These are phyloP conservation scores for Gymnoscopelus braueri DNA, from an alignment of 2,797 vertebrate genomes.

Conservation along the genomic window DNA sequence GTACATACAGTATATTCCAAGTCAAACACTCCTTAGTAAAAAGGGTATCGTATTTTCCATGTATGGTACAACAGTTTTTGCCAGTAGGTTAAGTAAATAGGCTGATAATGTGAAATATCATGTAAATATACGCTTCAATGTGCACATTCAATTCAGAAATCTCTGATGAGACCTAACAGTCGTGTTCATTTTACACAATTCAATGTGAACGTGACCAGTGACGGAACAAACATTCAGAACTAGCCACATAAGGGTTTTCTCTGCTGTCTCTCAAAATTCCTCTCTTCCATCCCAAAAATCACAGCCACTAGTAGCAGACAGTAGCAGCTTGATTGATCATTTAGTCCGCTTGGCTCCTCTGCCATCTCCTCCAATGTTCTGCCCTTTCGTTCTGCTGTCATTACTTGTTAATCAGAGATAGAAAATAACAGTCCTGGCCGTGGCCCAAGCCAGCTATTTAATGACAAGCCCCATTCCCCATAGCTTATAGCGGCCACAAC, in stretches of 20 bases:
- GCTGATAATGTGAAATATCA: slow-evolving; percentile 51
- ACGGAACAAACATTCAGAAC: slow-evolving; percentile 51
- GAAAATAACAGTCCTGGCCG: slow-evolving; percentile 75
- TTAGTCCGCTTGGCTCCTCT: slow-evolving; percentile 21
- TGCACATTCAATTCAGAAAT: slow-evolving; percentile 71
- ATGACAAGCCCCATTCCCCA: slow-evolving; percentile 60
- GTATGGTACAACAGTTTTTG: slow-evolving; percentile 62
- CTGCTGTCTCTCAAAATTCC: slow-evolving; percentile 29
- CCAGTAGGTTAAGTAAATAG: slow-evolving; percentile 54
- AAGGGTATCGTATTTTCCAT: slow-evolving; percentile 2
- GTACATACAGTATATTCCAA: slow-evolving; percentile 23
- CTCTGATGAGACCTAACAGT: slow-evolving; percentile 77
- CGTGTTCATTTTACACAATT: slow-evolving; percentile 65
- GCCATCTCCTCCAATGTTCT: slow-evolving; percentile 19
- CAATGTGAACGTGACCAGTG: slow-evolving; percentile 57
- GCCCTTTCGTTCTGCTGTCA: slow-evolving; percentile 69
- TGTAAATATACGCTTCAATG: slow-evolving; percentile 45
- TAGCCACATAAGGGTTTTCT: slow-evolving; percentile 6
- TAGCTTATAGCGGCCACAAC: slow-evolving; percentile 40
- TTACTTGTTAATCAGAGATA: slow-evolving; percentile 78
- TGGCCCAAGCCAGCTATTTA: slow-evolving; percentile 51
- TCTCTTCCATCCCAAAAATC: slow-evolving; percentile 21
- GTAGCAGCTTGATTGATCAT: slow-evolving; percentile 43
- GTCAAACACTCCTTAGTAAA: slow-evolving; percentile 35
- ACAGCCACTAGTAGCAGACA: neutral